Evolutionary conservation across 2,113 vertebrate genomes (phyloP), one percentile per base, ranked within the genome.

Genomic region (Periophthalmus modestus): DNA sequence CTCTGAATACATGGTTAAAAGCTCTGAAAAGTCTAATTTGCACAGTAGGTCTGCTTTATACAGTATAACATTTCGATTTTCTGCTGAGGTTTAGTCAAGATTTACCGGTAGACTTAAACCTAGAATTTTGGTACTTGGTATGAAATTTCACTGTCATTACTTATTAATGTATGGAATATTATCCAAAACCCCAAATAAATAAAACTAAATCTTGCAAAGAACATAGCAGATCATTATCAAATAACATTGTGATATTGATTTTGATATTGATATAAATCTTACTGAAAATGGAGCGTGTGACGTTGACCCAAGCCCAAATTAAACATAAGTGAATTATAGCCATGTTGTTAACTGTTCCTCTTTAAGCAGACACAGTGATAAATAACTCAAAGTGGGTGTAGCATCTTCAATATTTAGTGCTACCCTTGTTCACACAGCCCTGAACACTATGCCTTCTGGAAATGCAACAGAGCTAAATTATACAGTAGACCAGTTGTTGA

Each of bases 361-460:
- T 65, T 65, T 65, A 65, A 39, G 62, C 62, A 39, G 61, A 63
- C 61, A 63, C 18, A 65, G 62, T 43, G 62, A 65, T 65, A 39
- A 65, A 65, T 65, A 39, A 65, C 62, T 65, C 34, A 65, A 39
- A 65, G 57, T 59, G 57, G 57, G 57, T 24, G 57, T 24, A 28
- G 34, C 62, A 43, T 65, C 62, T 65, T 65, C 62, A 65, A 39
- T 65, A 39, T 65, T 65, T 65, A 63, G 61, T 63, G 61, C 61
- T 63, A 4, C 15, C 28, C 61, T 11, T 63, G 61, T 63, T 34
- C 61, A 63, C 61, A 65, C 34, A 39, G 33, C 34, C 15, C 33
- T 5, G 62, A 13, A 65, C 62, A 59, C 57, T 24, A 15, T 15
- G 57, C 57, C 57, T 28, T 28, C 6, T 59, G 57, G 57, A 59